Conservation (phyloP, 1,140 invertebrate genomes). For the Drosophila tristis region DNA sequence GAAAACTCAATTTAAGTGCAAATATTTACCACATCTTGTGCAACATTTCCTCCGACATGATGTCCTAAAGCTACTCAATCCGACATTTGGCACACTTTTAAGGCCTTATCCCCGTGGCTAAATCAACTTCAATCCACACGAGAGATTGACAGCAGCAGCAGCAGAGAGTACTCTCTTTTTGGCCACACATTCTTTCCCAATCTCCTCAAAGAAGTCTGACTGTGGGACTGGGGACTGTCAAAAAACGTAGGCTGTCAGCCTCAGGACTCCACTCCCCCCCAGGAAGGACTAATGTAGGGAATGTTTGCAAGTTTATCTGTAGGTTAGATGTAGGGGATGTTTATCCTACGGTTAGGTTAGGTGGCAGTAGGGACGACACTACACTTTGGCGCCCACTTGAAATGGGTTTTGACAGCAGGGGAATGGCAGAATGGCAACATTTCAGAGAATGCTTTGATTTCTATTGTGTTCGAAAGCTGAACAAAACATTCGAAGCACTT, state of each 20-base stretch:
- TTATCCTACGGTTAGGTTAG: no score
- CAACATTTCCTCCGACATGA: slow-evolving; percentile 6
- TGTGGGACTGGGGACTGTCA: slow-evolving; percentile 43
- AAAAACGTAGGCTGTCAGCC: slow-evolving; percentile 30
- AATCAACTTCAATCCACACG: slow-evolving; percentile 49
- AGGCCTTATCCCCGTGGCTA: slow-evolving; percentile 24
- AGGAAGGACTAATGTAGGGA: slow-evolving; percentile 5
- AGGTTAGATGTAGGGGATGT: no score
- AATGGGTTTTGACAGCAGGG: slow-evolving; percentile 50
- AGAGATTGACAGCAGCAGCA: slow-evolving; percentile 33
- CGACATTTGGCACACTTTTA: slow-evolving; percentile 19
- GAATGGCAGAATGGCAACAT: slow-evolving; percentile 21
- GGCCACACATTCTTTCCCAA: background rate
- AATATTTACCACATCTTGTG: background rate
- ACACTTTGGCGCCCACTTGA: slow-evolving; percentile 49
- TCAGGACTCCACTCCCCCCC: background rate
- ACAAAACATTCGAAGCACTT: slow-evolving; percentile 44
- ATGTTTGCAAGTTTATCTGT: background rate
- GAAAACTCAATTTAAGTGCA: no score
- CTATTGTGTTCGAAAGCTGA: slow-evolving; percentile 30
- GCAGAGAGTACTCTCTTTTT: slow-evolving; percentile 10
- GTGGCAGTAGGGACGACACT: slow-evolving; percentile 13
- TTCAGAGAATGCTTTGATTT: slow-evolving; percentile 39
- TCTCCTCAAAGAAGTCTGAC: slow-evolving; percentile 22
- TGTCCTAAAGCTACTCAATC: slow-evolving; percentile 29